These are phyloP conservation scores for Megaleporinus macrocephalus DNA, from an alignment of 2,113 vertebrate species.

Conservation along the genomic window DNA sequence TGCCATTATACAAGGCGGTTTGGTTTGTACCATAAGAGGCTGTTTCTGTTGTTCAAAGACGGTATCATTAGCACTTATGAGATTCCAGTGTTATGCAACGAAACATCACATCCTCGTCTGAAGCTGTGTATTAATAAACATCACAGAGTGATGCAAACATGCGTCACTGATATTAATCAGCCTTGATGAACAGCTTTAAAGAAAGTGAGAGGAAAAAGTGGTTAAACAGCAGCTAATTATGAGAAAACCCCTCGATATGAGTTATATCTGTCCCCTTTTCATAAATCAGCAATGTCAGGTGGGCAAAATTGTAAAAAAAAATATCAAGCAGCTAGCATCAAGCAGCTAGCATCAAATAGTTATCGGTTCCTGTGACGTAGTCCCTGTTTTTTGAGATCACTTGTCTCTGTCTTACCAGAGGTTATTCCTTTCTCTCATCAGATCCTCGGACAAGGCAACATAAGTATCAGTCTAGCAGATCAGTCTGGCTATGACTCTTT, in stretches of 20 bases:
- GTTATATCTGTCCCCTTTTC: conserved; percentile 73
- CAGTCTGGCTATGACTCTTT: no score
- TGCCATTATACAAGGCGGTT: conserved; percentile 34
- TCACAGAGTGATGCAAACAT: conserved; percentile 13
- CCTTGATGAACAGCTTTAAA: background rate
- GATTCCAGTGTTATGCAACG: conserved; percentile 22
- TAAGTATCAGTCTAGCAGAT: no score
- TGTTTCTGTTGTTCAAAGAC: conserved; percentile 37
- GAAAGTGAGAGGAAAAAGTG: conserved; percentile 29
- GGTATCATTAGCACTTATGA: background rate
- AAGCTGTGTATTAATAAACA: conserved; percentile 16
- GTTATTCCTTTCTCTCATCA: no score
- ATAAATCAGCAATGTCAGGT: conserved; percentile 72
- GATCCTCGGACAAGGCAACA: no score
- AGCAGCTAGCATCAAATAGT: no score
- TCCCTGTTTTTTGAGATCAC: no score
- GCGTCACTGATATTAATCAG: conserved; percentile 5
- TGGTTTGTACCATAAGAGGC: background rate
- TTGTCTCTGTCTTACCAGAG: no score
- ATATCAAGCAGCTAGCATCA: no score
- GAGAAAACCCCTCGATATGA: conserved; percentile 62
- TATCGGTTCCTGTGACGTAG: no score
- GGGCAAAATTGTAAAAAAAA: conserved; percentile 48
- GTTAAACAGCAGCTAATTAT: conserved; percentile 45
- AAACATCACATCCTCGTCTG: background rate